These are phyloP conservation scores for Echinops telfairi DNA, from an alignment of 2,113 vertebrate species.

Conservation along the genomic window DNA sequence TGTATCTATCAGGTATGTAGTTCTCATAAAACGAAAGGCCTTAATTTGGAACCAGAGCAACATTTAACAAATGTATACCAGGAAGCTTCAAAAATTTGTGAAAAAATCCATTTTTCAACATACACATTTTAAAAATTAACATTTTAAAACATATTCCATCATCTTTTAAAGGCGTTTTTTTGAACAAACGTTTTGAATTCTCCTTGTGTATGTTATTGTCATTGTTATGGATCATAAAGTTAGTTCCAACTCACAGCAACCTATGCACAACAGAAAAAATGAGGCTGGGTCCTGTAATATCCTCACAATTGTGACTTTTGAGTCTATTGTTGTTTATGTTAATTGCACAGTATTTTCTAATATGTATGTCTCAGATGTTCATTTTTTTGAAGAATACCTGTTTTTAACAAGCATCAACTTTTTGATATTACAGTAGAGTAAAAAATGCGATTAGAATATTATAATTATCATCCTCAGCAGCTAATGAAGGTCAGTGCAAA, in stretches of 20 bases:
- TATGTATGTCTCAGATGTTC: not conserved
- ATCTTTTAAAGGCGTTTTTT: too few relatives aligned
- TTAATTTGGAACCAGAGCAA: constrained; percentile 8
- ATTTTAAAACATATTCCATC: too few relatives aligned
- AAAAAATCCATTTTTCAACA: not conserved
- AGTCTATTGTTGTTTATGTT: too few relatives aligned
- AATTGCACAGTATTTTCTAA: too few relatives aligned
- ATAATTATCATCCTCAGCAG: not conserved
- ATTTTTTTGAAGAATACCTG: constrained; percentile 18
- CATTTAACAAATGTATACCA: constrained; percentile 14
- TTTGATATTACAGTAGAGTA: constrained; percentile 14
- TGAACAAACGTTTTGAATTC: too few relatives aligned
- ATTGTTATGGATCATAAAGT: too few relatives aligned
- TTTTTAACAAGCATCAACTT: constrained; percentile 42
- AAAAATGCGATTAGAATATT: constrained; percentile 21
- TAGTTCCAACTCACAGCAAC: too few relatives aligned
- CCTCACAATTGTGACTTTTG: too few relatives aligned
- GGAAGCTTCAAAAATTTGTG: too few relatives aligned
- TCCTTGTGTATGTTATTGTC: too few relatives aligned
- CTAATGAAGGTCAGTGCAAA: constrained; percentile 52
- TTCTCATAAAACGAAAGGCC: constrained; percentile 36
- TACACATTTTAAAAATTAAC: not conserved
- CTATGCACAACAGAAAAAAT: too few relatives aligned
- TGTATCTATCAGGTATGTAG: not conserved
- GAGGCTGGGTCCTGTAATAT: too few relatives aligned